These are phyloP conservation scores for Ips typographus DNA, from an alignment of 1,140 invertebrate species.

Conservation along the genomic window DNA sequence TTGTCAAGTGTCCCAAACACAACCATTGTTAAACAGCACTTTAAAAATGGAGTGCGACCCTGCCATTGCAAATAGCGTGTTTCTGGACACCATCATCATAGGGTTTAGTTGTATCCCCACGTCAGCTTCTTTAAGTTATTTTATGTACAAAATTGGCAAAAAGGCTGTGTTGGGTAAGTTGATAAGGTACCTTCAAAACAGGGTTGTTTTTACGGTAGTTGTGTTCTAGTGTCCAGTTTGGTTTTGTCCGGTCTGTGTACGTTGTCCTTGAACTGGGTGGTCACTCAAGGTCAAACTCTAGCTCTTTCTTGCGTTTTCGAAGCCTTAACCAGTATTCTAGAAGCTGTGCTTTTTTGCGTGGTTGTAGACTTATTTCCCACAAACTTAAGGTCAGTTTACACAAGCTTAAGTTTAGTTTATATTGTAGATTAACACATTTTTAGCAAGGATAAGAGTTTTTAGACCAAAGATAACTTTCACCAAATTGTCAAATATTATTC, in stretches of 20 bases:
- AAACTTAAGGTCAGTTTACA: constrained; percentile 45
- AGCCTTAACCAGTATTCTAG: constrained; percentile 59
- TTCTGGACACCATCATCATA: constrained; percentile 57
- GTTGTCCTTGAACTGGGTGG: constrained; percentile 59
- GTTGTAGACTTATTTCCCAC: constrained; percentile 60
- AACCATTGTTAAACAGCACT: constrained; percentile 4
- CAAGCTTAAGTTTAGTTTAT: not conserved
- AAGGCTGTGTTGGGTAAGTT: constrained; percentile 56
- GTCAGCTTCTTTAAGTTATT: constrained; percentile 57
- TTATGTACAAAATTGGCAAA: constrained; percentile 59
- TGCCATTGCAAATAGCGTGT: constrained; percentile 55
- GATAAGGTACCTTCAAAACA: not conserved
- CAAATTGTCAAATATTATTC: not conserved
- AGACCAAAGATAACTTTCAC: not conserved
- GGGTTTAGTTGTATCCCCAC: constrained; percentile 58
- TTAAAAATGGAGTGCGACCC: constrained; percentile 38
- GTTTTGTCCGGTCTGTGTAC: constrained; percentile 58
- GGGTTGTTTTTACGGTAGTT: not conserved
- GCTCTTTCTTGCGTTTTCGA: constrained; percentile 59
- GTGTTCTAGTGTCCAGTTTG: constrained; percentile 55
- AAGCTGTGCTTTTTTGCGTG: constrained; percentile 60
- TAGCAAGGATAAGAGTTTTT: not conserved
- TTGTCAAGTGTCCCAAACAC: constrained; percentile 56
- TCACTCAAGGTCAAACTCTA: constrained; percentile 56
- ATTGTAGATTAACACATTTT: not conserved